Base-by-base conservation (phyloP, 2,888 invertebrate genomes). In the Malacosoma neustria region DNA sequence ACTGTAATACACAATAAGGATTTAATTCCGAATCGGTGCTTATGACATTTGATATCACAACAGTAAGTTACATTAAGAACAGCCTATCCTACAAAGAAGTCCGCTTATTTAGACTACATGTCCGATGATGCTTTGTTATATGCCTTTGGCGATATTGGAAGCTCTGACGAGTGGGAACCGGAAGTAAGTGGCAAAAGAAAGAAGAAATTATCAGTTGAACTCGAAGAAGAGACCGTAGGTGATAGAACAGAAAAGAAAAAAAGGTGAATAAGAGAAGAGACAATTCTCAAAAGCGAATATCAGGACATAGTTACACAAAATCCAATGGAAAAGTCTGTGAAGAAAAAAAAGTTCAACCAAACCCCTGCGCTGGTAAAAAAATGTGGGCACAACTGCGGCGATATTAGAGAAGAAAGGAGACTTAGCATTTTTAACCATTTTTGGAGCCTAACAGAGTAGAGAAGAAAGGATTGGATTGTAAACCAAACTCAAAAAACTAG, bases 351-450 rank as follows among this genome's bases (percentile, higher is more conserved):
- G 13, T 33, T 14, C 14, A 35, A 33, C 14, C 35, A 14, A 39
- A 35, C 37, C 46, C 46, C 22, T 46, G 43, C 29, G 13, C 14
- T 6, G 41, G 41, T 6, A 48, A 48, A 34, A 48, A 44, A 37
- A n/a, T 48, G 48, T 41, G 44, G 41, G 0, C 41, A 48, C 22
- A 36, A 46, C 22, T 48, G 48, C 30, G 41, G 34, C 14, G 13
- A 33, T 33, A 32, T 46, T 22, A 13, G 29, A 1, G 36, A 39
- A 30, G 42, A 48, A 34, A 45, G 30, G 34, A 42, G 48, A 15
- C 13, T 32, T 13, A 29, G 30, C 1, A 29, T 45, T 7, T 48
- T 46, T 35, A 14, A 39, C 6, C 35, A 41, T 40, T 46, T 41
- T 37, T 44, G 42, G 43, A 32, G 13, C 5, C 39, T 41, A n/a